Evolutionary conservation across 2,888 invertebrate species (phyloP).

Genomic region (Mellilla xanthometata): DNA sequence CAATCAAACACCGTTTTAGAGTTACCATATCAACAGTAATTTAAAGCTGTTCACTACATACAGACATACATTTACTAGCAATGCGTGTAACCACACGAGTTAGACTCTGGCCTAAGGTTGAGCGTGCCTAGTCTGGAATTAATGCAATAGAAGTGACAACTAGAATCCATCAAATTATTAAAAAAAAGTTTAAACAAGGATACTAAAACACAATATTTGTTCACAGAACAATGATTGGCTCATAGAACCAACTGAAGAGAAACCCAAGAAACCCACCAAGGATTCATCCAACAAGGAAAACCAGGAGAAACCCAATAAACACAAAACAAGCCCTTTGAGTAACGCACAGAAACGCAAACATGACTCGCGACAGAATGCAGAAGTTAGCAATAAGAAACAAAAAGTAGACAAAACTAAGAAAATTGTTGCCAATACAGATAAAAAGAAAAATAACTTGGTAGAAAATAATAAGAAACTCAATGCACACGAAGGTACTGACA

Average conservation of each 20-base stretch:
- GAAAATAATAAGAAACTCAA: constrained; percentile 25
- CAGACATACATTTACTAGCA: too few relatives aligned
- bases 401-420: constrained; percentile 26
- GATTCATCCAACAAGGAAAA: constrained; percentile 52
- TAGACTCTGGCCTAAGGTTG: too few relatives aligned
- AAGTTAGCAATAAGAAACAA: constrained; percentile 25
- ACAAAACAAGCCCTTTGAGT: constrained; percentile 20
- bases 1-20: too few relatives aligned
- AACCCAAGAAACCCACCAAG: constrained; percentile 38
- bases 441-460: constrained; percentile 22
- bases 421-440: constrained; percentile 21
- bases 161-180: too few relatives aligned
- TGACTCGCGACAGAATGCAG: constrained; percentile 24
- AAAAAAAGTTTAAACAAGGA: too few relatives aligned
- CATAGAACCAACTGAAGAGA: constrained; percentile 45
- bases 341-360: constrained; percentile 37
- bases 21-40: too few relatives aligned
- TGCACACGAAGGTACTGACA: constrained; percentile 20
- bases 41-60: too few relatives aligned
- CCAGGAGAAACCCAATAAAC: constrained; percentile 37
- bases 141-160: too few relatives aligned
- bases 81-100: too few relatives aligned
- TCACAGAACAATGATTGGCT: constrained; percentile 59
- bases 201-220: too few relatives aligned
- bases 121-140: too few relatives aligned